Conservation (phyloP, 2,113 vertebrate genomes). For the Sardina pilchardus region DNA sequence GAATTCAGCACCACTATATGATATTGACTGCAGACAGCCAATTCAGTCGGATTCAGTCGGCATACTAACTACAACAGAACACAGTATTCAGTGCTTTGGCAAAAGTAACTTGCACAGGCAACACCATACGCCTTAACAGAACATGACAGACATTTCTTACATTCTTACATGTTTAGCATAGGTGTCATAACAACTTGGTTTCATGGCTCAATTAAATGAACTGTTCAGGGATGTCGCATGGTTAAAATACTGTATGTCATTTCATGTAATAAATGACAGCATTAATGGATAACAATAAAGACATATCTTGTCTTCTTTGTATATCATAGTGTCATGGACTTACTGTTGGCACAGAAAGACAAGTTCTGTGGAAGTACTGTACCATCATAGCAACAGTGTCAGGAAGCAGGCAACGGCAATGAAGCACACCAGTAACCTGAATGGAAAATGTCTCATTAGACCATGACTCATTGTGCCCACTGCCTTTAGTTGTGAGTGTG, state of each 20-base stretch:
- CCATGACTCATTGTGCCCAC: conserved; percentile 18
- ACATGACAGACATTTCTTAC: neutral
- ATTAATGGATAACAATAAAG: neutral
- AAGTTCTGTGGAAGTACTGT: neutral
- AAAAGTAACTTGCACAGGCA: neutral
- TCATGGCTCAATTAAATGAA: too few species aligned
- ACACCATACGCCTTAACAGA: neutral
- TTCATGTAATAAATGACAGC: neutral
- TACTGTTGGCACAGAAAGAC: neutral
- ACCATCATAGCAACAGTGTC: neutral
- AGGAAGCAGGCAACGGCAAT: neutral
- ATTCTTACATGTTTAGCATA: too few species aligned
- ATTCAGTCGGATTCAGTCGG: neutral
- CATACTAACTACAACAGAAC: neutral
- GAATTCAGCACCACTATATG: too few species aligned
- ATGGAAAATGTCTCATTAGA: conserved; percentile 4
- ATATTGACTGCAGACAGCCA: too few species aligned
- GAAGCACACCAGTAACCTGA: conserved; percentile 4
- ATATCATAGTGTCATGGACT: neutral
- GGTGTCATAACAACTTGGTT: neutral
- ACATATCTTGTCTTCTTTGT: neutral
- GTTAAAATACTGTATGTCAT: too few species aligned
- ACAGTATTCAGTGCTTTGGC: neutral
- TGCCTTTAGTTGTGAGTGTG: neutral
- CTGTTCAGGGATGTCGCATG: too few species aligned